A percentile compares a stretch with the other conserved stretches of the same genome.
Conservation (phyloP, 64 coral and sea anemone species). For the Montipora capricornis region DNA sequence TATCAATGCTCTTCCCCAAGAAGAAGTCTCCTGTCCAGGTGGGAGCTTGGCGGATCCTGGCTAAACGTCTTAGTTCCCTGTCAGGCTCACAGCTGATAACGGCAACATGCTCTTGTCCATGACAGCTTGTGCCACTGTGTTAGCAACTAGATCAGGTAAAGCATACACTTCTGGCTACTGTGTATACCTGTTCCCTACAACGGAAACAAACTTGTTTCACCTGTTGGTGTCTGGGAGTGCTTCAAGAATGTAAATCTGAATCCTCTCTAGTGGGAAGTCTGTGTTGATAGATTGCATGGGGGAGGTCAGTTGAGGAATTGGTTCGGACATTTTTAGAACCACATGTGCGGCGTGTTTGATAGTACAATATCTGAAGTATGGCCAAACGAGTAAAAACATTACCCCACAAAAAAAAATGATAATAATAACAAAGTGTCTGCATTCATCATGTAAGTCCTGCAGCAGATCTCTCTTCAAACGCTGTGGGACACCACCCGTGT, state of each 20-base stretch:
- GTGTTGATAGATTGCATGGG: slow-evolving; percentile 57
- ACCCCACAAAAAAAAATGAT: not conserved
- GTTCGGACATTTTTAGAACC: slow-evolving; percentile 13
- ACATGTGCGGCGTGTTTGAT: slow-evolving; percentile 30
- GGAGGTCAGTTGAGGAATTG: slow-evolving; percentile 36
- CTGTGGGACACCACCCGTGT: not conserved
- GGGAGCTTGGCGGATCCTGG: too few species aligned
- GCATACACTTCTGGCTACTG: slow-evolving; percentile 42
- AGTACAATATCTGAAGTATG: slow-evolving; percentile 16
- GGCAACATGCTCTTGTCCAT: slow-evolving; percentile 8
- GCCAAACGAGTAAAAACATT: not conserved
- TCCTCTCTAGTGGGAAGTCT: slow-evolving; percentile 58
- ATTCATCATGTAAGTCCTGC: not conserved
- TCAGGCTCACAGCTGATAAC: too few species aligned
- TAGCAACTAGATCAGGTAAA: slow-evolving; percentile 46
- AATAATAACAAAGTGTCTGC: not conserved
- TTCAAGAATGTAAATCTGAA: slow-evolving; percentile 50
- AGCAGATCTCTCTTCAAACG: not conserved
- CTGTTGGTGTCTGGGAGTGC: slow-evolving; percentile 51
- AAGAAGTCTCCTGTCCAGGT: too few species aligned
- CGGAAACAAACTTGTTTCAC: slow-evolving; percentile 51
- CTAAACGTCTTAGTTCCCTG: too few species aligned
- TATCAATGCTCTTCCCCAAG: too few species aligned
- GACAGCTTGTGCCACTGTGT: not conserved
- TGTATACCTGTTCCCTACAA: slow-evolving; percentile 43